These are phyloP conservation scores for Platygyra sinensis DNA, from an alignment of 64 coral and sea anemone species.

Conservation along the genomic window DNA sequence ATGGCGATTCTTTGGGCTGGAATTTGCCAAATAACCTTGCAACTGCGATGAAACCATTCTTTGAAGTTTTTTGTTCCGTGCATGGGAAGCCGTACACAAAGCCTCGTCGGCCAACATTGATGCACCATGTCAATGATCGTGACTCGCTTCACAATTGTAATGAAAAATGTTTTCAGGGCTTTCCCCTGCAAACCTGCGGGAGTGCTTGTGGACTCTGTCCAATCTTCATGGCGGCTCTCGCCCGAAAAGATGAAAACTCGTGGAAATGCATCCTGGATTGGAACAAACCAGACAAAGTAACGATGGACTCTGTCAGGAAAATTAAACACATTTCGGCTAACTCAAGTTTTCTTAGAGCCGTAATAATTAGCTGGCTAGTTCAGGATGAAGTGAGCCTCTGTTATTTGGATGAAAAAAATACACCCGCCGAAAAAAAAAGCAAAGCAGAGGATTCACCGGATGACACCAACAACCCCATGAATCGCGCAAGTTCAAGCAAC, in stretches of 20 bases:
- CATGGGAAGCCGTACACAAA: neutral
- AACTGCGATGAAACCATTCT: conserved; percentile 2
- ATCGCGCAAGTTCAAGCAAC: too few species aligned
- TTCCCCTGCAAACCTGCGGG: conserved; percentile 17
- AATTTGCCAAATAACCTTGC: conserved; percentile 21
- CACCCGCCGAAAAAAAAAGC: neutral
- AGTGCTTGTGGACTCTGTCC: neutral
- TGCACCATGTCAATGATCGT: neutral
- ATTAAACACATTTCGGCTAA: conserved; percentile 30
- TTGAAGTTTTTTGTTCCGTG: neutral
- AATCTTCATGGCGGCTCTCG: neutral
- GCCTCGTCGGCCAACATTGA: conserved; percentile 13
- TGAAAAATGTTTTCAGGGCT: conserved; percentile 14
- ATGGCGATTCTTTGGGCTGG: conserved; percentile 21
- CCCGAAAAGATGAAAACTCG: neutral
- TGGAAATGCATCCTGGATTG: conserved; percentile 39
- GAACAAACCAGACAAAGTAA: conserved; percentile 26
- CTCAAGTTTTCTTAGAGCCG: conserved; percentile 24
- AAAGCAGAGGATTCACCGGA: too few species aligned
- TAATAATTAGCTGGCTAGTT: conserved; percentile 29
- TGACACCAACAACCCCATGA: too few species aligned
- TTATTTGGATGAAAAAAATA: neutral
- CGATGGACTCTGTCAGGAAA: conserved; percentile 11
- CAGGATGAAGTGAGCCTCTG: conserved; percentile 9
- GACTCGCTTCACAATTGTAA: neutral